phyloP scores from a whole-genome alignment of 2,888 invertebrate species.

The Hypomecis atomaria region DNA sequence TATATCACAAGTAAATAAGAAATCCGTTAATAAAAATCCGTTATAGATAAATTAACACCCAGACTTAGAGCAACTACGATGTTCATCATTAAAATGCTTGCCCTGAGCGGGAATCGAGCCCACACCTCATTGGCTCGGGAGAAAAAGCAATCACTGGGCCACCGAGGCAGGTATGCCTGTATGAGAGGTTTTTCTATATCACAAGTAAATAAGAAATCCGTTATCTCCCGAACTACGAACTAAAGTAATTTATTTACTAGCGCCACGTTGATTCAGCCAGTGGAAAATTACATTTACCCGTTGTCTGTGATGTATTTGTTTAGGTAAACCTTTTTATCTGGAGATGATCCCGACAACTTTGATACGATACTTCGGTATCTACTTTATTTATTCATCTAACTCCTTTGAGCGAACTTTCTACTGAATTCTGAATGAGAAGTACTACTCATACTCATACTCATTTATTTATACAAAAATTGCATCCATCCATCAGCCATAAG shows the following conservation, averaged over 20 bases:
- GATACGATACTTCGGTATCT: constrained; percentile 15
- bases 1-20: not conserved
- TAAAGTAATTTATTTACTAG: constrained; percentile 44
- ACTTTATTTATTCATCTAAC: constrained; percentile 11
- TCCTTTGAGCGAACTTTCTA: not conserved
- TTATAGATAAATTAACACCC: too few relatives aligned
- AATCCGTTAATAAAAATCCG: too few relatives aligned
- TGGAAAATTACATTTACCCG: constrained; percentile 44
- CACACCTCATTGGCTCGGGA: too few relatives aligned
- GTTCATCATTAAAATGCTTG: too few relatives aligned
- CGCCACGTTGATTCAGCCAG: constrained; percentile 39
- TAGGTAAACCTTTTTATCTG: constrained; percentile 33
- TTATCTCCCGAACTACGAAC: constrained; percentile 17
- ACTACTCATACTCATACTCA: too few relatives aligned
- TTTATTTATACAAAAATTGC: too few relatives aligned
- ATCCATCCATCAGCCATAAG: too few relatives aligned
- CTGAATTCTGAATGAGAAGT: not conserved
- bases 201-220: not conserved
- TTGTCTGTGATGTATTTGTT: constrained; percentile 35
- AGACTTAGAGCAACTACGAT: too few relatives aligned
- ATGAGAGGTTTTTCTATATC: not conserved
- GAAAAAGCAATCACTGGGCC: too few relatives aligned
- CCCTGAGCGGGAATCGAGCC: too few relatives aligned
- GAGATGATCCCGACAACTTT: constrained; percentile 14
- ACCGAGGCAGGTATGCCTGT: too few relatives aligned